Base-by-base conservation (phyloP, 2,888 invertebrate species). In the Napeogenes inachia region DNA sequence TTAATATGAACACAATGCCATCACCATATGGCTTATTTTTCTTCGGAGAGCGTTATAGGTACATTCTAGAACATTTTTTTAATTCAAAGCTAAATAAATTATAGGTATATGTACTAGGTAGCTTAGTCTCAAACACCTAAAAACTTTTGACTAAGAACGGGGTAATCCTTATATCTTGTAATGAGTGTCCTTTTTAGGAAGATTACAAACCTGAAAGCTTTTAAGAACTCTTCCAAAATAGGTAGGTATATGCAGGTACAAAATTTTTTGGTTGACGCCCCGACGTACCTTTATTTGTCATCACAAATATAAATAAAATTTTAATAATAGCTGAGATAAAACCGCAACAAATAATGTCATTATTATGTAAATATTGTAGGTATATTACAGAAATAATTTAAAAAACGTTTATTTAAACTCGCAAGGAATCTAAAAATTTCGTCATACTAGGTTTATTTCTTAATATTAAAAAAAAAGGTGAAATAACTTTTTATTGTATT, bases 21-120 rank as follows among this genome's bases (percentile, higher is more conserved):
- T 56, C 6, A 8, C 13, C 12, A 13, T 69, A 68, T 30, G 65
- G 59, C 54, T 61, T 64, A 61, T 59, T 67, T 66, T 70, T 12
- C 33, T 56, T 56, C 61, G 46, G 33, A 63, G 54, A 33, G 30
- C 21, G 2, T 50, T 6, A n/a, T 50, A n/a, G n/a, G n/a, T n/a
- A 10, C 6, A 5, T 50, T 50, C 50, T 21, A 30, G 30, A 50
- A 50, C 30, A 50, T 35, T 50, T 30, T 50, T 30, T 8, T n/a
- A 50, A 21, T 50, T 30, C 10, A 50, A 50, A 30, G 10, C 21
- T 12, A 12, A 30, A 50, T 50, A 30, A 30, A 13, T 13, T 47
- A n/a, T 38, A 38, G 4, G 4, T 38, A 38, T 3, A 47, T 47
- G 47, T 3, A 8, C 13, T 13, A 13, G 4, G 13, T 47, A 13